Evolutionary conservation across 2,888 invertebrate genomes (phyloP).

Genomic region (Apamea monoglypha): DNA sequence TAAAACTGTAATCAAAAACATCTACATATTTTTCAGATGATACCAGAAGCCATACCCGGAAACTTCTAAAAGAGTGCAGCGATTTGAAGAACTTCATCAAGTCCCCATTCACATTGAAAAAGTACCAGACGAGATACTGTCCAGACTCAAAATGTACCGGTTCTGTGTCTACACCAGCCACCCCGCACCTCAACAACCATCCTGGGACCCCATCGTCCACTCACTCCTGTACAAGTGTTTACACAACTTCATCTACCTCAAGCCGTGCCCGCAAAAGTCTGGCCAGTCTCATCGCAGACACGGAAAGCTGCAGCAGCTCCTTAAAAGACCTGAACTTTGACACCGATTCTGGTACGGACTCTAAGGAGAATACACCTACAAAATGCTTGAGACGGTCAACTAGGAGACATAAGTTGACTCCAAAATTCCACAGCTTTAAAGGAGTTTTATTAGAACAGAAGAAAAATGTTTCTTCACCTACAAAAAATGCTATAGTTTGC

Average conservation of each 20-base stretch:
- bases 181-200: conserved; percentile 83
- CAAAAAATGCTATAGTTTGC: conserved; percentile 79
- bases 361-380: conserved; percentile 87
- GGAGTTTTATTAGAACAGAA: conserved; percentile 84
- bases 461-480: conserved; percentile 80
- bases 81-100: conserved; percentile 87
- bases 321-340: conserved; percentile 88
- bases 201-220: conserved; percentile 86
- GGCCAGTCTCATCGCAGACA: conserved; percentile 86
- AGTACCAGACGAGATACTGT: conserved; percentile 83
- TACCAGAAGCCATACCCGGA: conserved; percentile 80
- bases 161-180: conserved; percentile 83
- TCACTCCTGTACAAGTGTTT: conserved; percentile 84
- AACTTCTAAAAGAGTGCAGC: conserved; percentile 79
- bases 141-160: conserved; percentile 79
- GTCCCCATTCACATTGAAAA: conserved; percentile 87
- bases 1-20: conserved; percentile 30
- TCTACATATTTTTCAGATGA: conserved; percentile 74
- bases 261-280: conserved; percentile 86
- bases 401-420: conserved; percentile 79
- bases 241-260: conserved; percentile 86
- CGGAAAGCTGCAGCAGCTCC: conserved; percentile 89
- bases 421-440: conserved; percentile 83
- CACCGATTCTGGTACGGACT: conserved; percentile 85
- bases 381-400: conserved; percentile 77